phyloP scores from a whole-genome alignment of 2,113 vertebrate species.

The Labrus mixtus region DNA sequence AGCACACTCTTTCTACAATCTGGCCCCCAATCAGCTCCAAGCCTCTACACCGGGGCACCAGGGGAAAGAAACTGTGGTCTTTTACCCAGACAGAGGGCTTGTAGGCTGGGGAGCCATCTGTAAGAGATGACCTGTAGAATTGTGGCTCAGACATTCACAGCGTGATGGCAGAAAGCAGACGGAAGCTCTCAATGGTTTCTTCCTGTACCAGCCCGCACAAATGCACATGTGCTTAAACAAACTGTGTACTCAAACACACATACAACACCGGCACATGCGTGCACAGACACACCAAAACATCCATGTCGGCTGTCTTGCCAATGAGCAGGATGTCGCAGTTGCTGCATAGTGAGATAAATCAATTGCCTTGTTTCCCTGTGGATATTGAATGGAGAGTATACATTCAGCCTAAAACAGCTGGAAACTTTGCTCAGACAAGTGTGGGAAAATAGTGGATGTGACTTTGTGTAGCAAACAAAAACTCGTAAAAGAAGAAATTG shows the following conservation, averaged over 20 bases:
- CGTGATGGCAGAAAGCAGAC: constrained; percentile 69
- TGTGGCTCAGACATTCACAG: constrained; percentile 71
- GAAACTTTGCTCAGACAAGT: constrained; percentile 24
- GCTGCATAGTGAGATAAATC: neutral
- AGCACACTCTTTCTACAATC: constrained; percentile 71
- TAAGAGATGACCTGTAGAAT: constrained; percentile 71
- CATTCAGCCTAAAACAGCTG: constrained; percentile 14
- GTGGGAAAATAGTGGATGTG: neutral
- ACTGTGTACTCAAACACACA: constrained; percentile 1
- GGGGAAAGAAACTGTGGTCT: constrained; percentile 30
- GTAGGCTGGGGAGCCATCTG: constrained; percentile 75
- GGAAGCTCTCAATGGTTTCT: constrained; percentile 49
- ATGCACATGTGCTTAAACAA: constrained; percentile 14
- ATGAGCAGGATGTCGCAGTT: constrained; percentile 11
- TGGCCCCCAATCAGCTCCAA: constrained; percentile 65
- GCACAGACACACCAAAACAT: neutral
- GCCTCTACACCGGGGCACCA: constrained; percentile 33
- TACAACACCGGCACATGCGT: neutral
- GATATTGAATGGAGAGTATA: constrained; percentile 4
- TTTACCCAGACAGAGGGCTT: constrained; percentile 58
- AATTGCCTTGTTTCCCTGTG: constrained; percentile 23
- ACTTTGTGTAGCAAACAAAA: neutral
- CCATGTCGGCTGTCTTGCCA: neutral
- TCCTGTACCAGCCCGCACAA: constrained; percentile 13
- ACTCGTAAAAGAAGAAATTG: too few relatives aligned